Evolutionary conservation across 2,113 vertebrate species (phyloP).

Genomic region (Tupaia tana): DNA sequence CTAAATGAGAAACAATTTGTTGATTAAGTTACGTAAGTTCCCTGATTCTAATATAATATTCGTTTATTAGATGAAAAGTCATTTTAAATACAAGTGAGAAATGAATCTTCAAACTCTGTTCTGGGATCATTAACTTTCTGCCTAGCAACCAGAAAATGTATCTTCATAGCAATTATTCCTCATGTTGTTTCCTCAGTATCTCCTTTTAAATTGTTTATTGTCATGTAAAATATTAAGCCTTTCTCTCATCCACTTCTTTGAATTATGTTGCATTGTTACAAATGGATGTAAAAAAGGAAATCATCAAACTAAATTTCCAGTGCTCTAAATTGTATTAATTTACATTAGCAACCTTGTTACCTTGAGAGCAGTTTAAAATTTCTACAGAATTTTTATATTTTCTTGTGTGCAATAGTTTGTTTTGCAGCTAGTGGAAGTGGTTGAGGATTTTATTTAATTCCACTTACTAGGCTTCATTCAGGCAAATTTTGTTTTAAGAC

Average conservation of each 20-base stretch:
- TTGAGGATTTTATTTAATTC: not conserved
- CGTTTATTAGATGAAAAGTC: conserved; percentile 44
- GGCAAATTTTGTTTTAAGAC: not conserved
- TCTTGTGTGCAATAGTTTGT: not conserved
- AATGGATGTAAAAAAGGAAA: conserved; percentile 34
- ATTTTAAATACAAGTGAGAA: conserved; percentile 74
- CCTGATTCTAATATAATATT: conserved; percentile 20
- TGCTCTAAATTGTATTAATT: not conserved
- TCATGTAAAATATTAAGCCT: conserved; percentile 32
- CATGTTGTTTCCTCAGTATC: conserved; percentile 62
- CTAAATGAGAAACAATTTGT: not conserved
- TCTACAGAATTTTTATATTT: not conserved
- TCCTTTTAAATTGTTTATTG: conserved; percentile 70
- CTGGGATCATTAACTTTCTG: conserved; percentile 60
- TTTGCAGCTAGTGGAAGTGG: no score
- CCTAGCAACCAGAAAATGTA: conserved; percentile 58
- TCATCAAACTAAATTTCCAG: not conserved
- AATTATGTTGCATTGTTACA: conserved; percentile 29
- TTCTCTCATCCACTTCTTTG: conserved; percentile 62
- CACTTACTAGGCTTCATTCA: not conserved
- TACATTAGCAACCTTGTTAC: not conserved
- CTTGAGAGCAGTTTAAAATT: not conserved
- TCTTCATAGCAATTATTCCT: conserved; percentile 70
- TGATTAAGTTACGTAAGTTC: conserved; percentile 3
- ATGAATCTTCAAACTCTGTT: conserved; percentile 28